These are phyloP conservation scores for Cheumatopsyche charites DNA, from an alignment of 1,140 invertebrate species.

Conservation along the genomic window DNA sequence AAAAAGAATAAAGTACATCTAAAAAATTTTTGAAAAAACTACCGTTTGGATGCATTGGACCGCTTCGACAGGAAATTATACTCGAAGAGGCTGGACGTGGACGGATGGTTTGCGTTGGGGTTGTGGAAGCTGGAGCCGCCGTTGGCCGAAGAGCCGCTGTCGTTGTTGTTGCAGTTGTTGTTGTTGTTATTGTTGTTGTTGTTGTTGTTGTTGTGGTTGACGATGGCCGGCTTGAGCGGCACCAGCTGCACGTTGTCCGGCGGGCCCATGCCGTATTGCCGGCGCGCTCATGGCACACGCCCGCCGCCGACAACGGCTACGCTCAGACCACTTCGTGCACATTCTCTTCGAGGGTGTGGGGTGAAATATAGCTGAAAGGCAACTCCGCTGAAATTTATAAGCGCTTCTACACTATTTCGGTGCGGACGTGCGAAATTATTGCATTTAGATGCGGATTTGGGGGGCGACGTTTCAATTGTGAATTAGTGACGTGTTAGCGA, in stretches of 20 bases:
- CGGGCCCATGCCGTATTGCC: constrained; percentile 14
- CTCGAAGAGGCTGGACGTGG: constrained; percentile 56
- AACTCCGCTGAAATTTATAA: too few relatives aligned
- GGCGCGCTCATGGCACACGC: constrained; percentile 21
- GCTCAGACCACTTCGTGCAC: too few relatives aligned
- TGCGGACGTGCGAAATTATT: too few relatives aligned
- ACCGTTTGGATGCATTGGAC: constrained; percentile 60
- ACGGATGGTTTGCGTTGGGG: constrained; percentile 52
- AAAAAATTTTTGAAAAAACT: constrained; percentile 25
- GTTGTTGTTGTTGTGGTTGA: constrained; percentile 50
- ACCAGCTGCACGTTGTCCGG: constrained; percentile 52
- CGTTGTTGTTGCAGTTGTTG: constrained; percentile 48
- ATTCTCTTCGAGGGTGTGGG: too few relatives aligned
- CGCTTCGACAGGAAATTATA: constrained; percentile 59
- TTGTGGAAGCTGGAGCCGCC: constrained; percentile 49
- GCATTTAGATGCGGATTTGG: too few relatives aligned
- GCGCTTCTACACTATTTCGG: too few relatives aligned
- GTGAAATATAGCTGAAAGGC: too few relatives aligned
- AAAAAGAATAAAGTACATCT: too few relatives aligned
- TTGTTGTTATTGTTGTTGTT: constrained; percentile 48
- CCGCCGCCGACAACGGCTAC: constrained; percentile 11
- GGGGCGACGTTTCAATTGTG: too few relatives aligned
- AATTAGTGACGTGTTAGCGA: too few relatives aligned
- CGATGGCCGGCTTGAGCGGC: constrained; percentile 56
- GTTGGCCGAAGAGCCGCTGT: constrained; percentile 49